Base-by-base conservation (phyloP, 2,888 invertebrate species). In the Chloroclystis v-ata region DNA sequence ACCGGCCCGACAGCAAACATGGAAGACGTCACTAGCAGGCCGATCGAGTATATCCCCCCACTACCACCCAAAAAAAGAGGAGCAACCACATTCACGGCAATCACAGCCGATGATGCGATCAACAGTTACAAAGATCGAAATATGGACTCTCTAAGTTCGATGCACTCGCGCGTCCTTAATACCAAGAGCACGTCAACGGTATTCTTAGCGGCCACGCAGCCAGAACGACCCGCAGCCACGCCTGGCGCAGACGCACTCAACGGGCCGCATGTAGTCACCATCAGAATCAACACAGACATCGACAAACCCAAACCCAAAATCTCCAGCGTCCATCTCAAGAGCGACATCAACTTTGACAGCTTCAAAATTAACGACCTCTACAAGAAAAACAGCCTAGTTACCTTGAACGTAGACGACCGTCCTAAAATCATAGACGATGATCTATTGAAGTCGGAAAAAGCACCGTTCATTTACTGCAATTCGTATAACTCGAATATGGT, bases 181-280 rank as follows among this genome's bases (percentile, higher is more conserved):
- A 82, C 87, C 70, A 84, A 84, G 74, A 71, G 78, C 64, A 73
- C 84, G 77, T 78, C 87, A 87, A 88, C 89, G 87, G 89, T 89
- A 86, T 87, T 85, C 69, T 71, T 88, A 76, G 85, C 89, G 84
- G 79, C 85, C 72, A 81, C 80, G 68, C 82, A 83, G 77, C 75
- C 86, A 79, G 85, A 86, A 57, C 78, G 79, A 78, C 75, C 83
- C 66, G 78, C 72, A 78, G 80, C 67, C 72, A 79, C 84, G 72
- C 75, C 77, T 70, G 69, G 74, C 69, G 61, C 81, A 77, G 85
- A 84, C 82, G 80, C 78, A 61, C 68, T 72, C 63, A 81, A 78
- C 76, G 86, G 82, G 54, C 87, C 85, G 61, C 92, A 92, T 82
- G 92, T 93, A 64, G 92, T 93, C 56, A 93, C 92, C 61, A 93